These are phyloP conservation scores for Lagodon rhomboides DNA, from an alignment of 2,797 vertebrate genomes.

Conservation along the genomic window DNA sequence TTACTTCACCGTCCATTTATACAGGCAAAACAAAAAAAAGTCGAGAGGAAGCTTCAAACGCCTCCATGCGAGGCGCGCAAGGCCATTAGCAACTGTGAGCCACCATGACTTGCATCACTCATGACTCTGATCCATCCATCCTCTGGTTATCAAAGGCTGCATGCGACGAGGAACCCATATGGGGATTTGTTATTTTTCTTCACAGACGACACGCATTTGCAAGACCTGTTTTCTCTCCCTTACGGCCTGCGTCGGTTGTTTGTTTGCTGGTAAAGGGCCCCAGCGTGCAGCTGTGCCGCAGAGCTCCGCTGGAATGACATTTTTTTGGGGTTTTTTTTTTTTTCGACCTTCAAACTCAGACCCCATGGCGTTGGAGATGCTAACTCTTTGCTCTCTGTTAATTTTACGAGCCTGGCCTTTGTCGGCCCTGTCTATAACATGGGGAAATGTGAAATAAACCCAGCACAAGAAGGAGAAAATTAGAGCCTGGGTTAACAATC, in stretches of 20 bases:
- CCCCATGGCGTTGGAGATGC: slow-evolving; percentile 33
- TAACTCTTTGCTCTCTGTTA: slow-evolving; percentile 61
- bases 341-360: slow-evolving; percentile 52
- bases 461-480: slow-evolving; percentile 65
- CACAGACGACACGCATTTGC: slow-evolving; percentile 52
- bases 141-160: slow-evolving; percentile 59
- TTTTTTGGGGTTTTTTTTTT: too few species aligned
- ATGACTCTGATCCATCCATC: slow-evolving; percentile 27
- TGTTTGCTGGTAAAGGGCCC: slow-evolving; percentile 60
- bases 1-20: slow-evolving; percentile 70
- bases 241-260: slow-evolving; percentile 42
- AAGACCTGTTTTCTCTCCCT: slow-evolving; percentile 39
- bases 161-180: slow-evolving; percentile 57
- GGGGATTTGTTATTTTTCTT: slow-evolving; percentile 45
- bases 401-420: slow-evolving; percentile 74
- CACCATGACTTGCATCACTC: slow-evolving; percentile 49
- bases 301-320: slow-evolving; percentile 66
- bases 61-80: slow-evolving; percentile 56
- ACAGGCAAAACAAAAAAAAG: slow-evolving; percentile 36
- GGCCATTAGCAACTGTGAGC: slow-evolving; percentile 59
- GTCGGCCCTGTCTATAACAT: slow-evolving; percentile 50
- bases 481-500: slow-evolving; percentile 66
- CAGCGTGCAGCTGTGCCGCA: slow-evolving; percentile 69
- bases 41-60: slow-evolving; percentile 35
- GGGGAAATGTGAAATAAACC: slow-evolving; percentile 66